These are phyloP conservation scores for Lacanobia wlatinum DNA, from an alignment of 2,888 invertebrate species.

Conservation along the genomic window DNA sequence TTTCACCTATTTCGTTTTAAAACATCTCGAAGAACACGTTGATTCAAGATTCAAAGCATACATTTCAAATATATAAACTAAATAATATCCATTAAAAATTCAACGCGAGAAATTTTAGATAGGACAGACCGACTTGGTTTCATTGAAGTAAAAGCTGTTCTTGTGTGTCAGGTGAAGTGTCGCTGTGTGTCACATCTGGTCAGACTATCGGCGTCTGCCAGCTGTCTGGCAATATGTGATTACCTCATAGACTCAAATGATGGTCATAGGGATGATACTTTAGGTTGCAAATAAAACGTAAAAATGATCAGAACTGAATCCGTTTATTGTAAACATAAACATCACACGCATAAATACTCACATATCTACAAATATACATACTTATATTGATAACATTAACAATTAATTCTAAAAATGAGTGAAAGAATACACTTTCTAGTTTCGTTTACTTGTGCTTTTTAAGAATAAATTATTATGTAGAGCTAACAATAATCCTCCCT, in stretches of 20 bases:
- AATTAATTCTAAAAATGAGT: too few relatives aligned
- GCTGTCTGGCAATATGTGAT: neutral
- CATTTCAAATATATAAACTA: too few relatives aligned
- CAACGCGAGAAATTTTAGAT: neutral
- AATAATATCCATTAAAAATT: neutral
- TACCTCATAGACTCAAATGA: neutral
- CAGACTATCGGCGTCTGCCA: neutral
- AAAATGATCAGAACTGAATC: neutral
- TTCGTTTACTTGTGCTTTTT: too few relatives aligned
- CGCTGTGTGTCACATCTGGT: neutral
- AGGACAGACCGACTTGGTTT: neutral
- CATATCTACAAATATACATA: neutral
- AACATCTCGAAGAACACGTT: too few relatives aligned
- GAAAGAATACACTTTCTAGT: neutral
- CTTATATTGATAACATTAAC: neutral
- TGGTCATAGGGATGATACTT: neutral
- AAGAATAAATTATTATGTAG: neutral
- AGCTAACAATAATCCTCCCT: too few relatives aligned
- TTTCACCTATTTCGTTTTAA: too few relatives aligned
- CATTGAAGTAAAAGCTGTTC: neutral
- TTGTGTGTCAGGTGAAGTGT: neutral
- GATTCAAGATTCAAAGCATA: too few relatives aligned
- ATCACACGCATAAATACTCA: neutral
- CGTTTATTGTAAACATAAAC: slow-evolving; percentile 23
- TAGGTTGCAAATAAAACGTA: slow-evolving; percentile 20